Percentiles rank a stretch among this genome's conserved stretches.
phyloP scores from a whole-genome alignment of 2,797 vertebrate species.

The Limosa lapponica region DNA sequence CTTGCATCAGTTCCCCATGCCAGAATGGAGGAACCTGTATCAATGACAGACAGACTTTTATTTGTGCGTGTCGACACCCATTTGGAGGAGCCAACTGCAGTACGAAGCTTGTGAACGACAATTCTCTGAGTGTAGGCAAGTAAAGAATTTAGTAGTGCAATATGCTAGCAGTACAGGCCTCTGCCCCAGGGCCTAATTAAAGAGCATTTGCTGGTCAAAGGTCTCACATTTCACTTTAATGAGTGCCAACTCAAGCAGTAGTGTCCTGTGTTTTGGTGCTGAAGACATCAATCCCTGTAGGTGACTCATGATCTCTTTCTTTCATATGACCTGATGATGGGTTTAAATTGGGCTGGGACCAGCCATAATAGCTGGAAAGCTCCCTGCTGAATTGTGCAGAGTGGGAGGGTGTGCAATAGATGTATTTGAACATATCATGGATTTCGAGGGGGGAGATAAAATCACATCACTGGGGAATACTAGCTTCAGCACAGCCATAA shows the following conservation, averaged over 20 bases:
- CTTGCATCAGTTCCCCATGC: constrained; percentile 75
- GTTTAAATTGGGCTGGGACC: constrained; percentile 28
- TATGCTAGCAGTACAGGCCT: background rate
- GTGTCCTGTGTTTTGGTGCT: background rate
- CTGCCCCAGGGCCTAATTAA: constrained; percentile 19
- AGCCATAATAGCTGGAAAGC: background rate
- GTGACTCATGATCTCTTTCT: background rate
- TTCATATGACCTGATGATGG: background rate
- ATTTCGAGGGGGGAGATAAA: background rate
- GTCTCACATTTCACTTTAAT: background rate
- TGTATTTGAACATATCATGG: background rate
- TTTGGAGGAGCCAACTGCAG: constrained; percentile 81
- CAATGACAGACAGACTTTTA: constrained; percentile 56
- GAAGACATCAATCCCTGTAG: background rate
- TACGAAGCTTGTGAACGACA: constrained; percentile 63
- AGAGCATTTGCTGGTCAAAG: constrained; percentile 3
- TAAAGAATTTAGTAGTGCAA: background rate
- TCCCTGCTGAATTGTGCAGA: background rate
- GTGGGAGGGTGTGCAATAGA: background rate
- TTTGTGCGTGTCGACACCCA: constrained; percentile 82
- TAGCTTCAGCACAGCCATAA: background rate
- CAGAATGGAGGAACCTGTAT: constrained; percentile 83
- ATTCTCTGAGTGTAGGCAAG: constrained; percentile 73
- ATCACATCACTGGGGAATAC: background rate
- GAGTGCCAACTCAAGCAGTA: background rate